Evolutionary conservation across 2,797 vertebrate genomes (phyloP).

Genomic region (Coranthus polyacanthus): DNA sequence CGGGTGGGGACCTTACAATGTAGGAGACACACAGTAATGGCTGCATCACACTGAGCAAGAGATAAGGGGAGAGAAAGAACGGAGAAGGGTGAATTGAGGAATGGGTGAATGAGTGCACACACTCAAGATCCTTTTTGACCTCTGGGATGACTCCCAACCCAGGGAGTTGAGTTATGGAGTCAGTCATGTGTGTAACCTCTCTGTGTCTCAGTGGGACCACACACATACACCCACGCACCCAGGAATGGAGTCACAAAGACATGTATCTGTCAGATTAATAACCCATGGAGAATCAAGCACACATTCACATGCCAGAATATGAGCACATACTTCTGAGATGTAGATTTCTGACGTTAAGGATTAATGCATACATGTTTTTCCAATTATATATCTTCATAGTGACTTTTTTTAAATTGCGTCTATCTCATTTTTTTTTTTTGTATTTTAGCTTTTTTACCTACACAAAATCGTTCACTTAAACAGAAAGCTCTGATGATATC

Average conservation of each 20-base stretch:
- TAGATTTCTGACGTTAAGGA: slow-evolving; percentile 5
- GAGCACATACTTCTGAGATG: slow-evolving; percentile 1
- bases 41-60: slow-evolving; percentile 41
- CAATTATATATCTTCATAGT: background rate
- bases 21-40: slow-evolving; percentile 37
- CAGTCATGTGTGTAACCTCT: slow-evolving; percentile 69
- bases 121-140: slow-evolving; percentile 67
- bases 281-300: slow-evolving; percentile 33
- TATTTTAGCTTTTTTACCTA: background rate
- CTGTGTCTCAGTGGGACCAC: slow-evolving; percentile 44
- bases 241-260: slow-evolving; percentile 39
- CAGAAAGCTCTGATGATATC: slow-evolving; percentile 15
- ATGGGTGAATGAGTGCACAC: slow-evolving; percentile 59
- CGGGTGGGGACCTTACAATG: slow-evolving; percentile 40
- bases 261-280: slow-evolving; percentile 55
- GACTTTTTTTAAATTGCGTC: background rate
- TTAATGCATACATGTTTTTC: background rate
- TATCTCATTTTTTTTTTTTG: background rate
- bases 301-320: slow-evolving; percentile 1
- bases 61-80: slow-evolving; percentile 31
- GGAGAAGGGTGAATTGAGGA: slow-evolving; percentile 45
- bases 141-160: slow-evolving; percentile 57
- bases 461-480: slow-evolving; percentile 3
- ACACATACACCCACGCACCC: slow-evolving; percentile 41
- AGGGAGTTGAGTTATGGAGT: slow-evolving; percentile 59